Evolutionary conservation across 2,888 invertebrate species (phyloP).

Genomic region (Entomobrya proxima): DNA sequence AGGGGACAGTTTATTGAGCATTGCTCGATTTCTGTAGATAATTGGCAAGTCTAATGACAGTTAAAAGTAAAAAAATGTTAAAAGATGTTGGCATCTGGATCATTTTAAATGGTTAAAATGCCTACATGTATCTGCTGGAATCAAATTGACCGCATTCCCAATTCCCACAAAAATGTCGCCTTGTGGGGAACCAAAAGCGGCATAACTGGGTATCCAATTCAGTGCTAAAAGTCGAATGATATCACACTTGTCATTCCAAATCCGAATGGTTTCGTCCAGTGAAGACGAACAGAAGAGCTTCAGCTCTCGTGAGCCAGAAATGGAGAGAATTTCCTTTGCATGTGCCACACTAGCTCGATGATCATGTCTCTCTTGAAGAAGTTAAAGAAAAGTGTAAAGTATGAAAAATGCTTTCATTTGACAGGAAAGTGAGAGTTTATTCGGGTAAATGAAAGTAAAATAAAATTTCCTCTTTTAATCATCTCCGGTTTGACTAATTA

Average conservation of each 20-base stretch:
- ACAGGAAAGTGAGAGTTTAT: not conserved
- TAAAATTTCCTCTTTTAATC: slow-evolving; percentile 47
- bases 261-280: slow-evolving; percentile 72
- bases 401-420: not conserved
- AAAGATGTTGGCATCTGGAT: too few species aligned
- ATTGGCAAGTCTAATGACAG: slow-evolving; percentile 69
- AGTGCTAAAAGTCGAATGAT: slow-evolving; percentile 70
- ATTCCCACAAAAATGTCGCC: slow-evolving; percentile 74
- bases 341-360: slow-evolving; percentile 69
- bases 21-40: slow-evolving; percentile 73
- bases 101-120: too few species aligned
- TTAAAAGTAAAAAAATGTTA: not conserved
- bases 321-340: slow-evolving; percentile 70
- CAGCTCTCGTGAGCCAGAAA: slow-evolving; percentile 69
- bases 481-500: slow-evolving; percentile 56
- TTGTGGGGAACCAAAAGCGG: slow-evolving; percentile 72
- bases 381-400: not conserved
- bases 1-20: slow-evolving; percentile 63
- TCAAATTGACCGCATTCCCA: slow-evolving; percentile 64
- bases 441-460: slow-evolving; percentile 20
- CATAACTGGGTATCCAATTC: slow-evolving; percentile 71
- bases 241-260: slow-evolving; percentile 73
- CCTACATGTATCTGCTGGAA: slow-evolving; percentile 73
- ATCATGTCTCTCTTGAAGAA: slow-evolving; percentile 72
- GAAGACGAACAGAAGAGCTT: slow-evolving; percentile 73